phyloP scores from a whole-genome alignment of 2,113 vertebrate genomes.

The Phrynosoma blainvillii region DNA sequence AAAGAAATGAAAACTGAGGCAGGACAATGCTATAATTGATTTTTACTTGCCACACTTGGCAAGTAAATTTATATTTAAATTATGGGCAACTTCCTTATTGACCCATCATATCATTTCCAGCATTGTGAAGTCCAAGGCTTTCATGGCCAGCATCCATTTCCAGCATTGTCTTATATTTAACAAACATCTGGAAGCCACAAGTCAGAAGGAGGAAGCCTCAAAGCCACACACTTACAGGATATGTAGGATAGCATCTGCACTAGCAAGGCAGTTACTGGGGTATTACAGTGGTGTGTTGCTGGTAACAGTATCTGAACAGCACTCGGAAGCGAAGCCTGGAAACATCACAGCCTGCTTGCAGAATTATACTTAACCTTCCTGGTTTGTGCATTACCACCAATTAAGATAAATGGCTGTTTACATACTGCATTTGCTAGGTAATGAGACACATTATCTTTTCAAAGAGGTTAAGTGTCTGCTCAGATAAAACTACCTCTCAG shows the following conservation, averaged over 20 bases:
- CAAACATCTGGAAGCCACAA: not conserved
- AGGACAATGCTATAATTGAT: not conserved
- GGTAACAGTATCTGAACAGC: not conserved
- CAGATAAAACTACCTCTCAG: conserved; percentile 27
- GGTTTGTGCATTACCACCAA: conserved; percentile 9
- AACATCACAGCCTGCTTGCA: not conserved
- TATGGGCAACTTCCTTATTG: not conserved
- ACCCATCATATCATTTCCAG: not conserved
- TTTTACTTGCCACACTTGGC: not conserved
- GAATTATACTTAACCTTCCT: conserved; percentile 3
- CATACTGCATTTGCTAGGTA: conserved; percentile 18
- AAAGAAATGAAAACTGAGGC: not conserved
- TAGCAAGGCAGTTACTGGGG: not conserved
- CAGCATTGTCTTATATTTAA: not conserved
- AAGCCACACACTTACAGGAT: not conserved
- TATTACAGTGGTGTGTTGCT: not conserved
- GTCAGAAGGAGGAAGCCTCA: conserved; percentile 2
- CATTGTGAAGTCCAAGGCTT: not conserved
- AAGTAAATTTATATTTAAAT: not conserved
- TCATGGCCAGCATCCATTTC: not conserved
- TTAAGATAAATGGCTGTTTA: conserved; percentile 32
- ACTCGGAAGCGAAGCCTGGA: not conserved
- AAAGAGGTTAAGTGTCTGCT: conserved; percentile 18
- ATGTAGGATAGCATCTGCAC: not conserved
- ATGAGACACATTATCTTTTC: conserved; percentile 16